These are phyloP conservation scores for Acrossocheilus fasciatus DNA, from an alignment of 2,797 vertebrate genomes.

Conservation along the genomic window DNA sequence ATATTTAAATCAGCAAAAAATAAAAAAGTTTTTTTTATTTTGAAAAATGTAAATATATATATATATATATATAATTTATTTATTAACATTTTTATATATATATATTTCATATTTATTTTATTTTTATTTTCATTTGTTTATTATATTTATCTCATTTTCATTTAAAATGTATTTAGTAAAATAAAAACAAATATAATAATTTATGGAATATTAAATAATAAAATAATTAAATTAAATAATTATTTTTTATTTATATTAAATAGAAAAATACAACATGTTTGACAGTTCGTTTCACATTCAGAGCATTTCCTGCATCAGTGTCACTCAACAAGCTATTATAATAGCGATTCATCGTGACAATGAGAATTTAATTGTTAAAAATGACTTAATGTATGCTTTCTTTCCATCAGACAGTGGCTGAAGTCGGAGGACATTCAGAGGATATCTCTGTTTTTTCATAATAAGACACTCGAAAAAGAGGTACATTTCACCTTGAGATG, in stretches of 20 bases:
- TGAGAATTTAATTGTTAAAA: background rate
- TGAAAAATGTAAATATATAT: background rate
- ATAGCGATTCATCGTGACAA: background rate
- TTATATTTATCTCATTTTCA: background rate
- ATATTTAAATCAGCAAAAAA: background rate
- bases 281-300: background rate
- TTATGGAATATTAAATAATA: too few species aligned
- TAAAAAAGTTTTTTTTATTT: background rate
- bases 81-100: background rate
- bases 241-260: background rate
- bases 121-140: too few species aligned
- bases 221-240: too few species aligned
- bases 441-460: constrained; percentile 97
- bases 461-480: constrained; percentile 95
- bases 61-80: too few species aligned
- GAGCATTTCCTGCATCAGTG: background rate
- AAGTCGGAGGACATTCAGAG: constrained; percentile 99
- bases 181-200: background rate
- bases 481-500: constrained; percentile 74
- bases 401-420: constrained; percentile 90
- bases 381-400: constrained; percentile 32
- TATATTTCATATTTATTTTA: too few species aligned
- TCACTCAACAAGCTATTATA: background rate
- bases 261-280: background rate
- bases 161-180: background rate